Evolutionary conservation across 2,113 vertebrate species (phyloP).

Genomic region (Vombatus ursinus): DNA sequence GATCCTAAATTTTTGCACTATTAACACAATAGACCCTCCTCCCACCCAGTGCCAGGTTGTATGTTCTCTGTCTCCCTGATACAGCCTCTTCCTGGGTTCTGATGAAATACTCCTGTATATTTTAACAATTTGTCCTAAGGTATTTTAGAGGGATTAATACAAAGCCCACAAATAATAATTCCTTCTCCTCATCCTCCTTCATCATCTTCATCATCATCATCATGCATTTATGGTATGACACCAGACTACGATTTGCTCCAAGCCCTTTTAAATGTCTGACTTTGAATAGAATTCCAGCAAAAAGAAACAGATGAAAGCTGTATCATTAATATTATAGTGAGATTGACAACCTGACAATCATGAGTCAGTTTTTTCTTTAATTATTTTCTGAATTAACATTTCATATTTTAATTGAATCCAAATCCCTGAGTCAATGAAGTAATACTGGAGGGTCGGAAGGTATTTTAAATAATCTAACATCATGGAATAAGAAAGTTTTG

Average conservation of each 20-base stretch:
- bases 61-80: not conserved
- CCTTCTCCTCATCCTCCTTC: not conserved
- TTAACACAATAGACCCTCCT: not conserved
- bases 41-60: not conserved
- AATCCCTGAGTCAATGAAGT: not conserved
- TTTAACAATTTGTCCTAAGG: not conserved
- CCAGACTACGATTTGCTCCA: not conserved
- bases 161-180: not conserved
- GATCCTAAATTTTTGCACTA: not conserved
- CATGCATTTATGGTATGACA: not conserved
- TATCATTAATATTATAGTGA: not conserved
- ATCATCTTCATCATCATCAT: not conserved
- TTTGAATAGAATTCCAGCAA: not conserved
- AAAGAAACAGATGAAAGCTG: not conserved
- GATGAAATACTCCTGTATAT: not conserved
- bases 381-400: not conserved
- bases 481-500: not conserved
- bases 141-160: not conserved
- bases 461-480: not conserved
- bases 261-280: not conserved
- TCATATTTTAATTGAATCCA: not conserved
- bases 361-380: not conserved
- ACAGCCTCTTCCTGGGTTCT: not conserved
- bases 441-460: not conserved
- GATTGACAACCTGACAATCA: not conserved